A percentile compares a stretch with the other conserved stretches of the same genome.
These are phyloP conservation scores for Nasonovia ribisnigri DNA, from an alignment of 2,888 invertebrate species.

Conservation along the genomic window DNA sequence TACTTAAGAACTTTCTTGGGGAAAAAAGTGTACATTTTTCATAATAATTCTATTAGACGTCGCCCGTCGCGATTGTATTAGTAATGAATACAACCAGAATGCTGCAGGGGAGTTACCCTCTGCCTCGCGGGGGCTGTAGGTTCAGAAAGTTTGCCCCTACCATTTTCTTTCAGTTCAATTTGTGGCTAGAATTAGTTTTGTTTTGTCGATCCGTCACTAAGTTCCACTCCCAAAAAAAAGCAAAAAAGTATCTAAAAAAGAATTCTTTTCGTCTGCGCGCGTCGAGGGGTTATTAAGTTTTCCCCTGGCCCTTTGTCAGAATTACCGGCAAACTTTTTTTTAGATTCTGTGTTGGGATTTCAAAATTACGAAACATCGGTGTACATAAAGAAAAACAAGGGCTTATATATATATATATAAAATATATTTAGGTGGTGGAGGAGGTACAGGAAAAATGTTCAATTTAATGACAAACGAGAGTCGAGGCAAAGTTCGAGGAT, in stretches of 20 bases:
- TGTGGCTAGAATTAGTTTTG: constrained; percentile 61
- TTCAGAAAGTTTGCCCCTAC: constrained; percentile 25
- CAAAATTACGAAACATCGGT: constrained; percentile 60
- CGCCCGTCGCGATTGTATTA: constrained; percentile 7
- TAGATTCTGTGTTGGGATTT: constrained; percentile 55
- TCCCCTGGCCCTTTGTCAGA: constrained; percentile 48
- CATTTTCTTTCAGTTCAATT: constrained; percentile 51
- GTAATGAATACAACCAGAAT: constrained; percentile 42
- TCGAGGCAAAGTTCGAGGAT: constrained; percentile 55
- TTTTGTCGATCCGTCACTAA: constrained; percentile 61
- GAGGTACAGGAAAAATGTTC: constrained; percentile 60
- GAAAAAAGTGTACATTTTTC: constrained; percentile 37
- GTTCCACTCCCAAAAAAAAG: constrained; percentile 16
- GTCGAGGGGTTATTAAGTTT: constrained; percentile 60
- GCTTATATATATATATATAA: background rate
- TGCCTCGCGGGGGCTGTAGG: background rate
- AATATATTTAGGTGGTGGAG: background rate
- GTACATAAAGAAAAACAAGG: constrained; percentile 55
- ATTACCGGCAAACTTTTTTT: constrained; percentile 49
- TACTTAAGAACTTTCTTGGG: constrained; percentile 27
- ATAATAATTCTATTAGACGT: constrained; percentile 58
- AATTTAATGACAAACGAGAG: constrained; percentile 63
- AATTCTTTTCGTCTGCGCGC: constrained; percentile 52
- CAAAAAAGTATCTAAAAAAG: constrained; percentile 58
- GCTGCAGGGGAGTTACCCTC: background rate